Percentiles rank a stretch among this genome's conserved stretches.
Evolutionary conservation across 2,797 vertebrate genomes (phyloP).

Genomic region (Liparis tanakae): DNA sequence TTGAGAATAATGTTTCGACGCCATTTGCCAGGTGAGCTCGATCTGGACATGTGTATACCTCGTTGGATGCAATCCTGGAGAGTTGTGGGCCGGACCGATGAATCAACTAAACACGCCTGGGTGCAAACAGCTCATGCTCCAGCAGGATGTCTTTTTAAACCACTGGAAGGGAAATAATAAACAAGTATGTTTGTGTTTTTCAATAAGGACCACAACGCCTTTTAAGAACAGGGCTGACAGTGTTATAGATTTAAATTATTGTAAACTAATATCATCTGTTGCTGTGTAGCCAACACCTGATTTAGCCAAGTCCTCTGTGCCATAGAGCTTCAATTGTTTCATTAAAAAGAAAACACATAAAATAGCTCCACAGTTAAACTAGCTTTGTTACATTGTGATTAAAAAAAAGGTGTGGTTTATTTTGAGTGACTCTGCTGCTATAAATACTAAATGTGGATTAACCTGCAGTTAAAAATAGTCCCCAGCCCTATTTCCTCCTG

Average conservation of each 20-base stretch:
- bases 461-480: slow-evolving; percentile 3
- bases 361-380: neutral
- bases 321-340: neutral
- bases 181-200: neutral
- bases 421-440: neutral
- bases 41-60: slow-evolving; percentile 33
- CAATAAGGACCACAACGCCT: neutral
- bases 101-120: slow-evolving; percentile 16
- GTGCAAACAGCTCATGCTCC: slow-evolving; percentile 33
- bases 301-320: neutral
- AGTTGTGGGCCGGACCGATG: slow-evolving; percentile 32
- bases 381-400: neutral
- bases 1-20: slow-evolving; percentile 9
- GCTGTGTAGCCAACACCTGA: neutral
- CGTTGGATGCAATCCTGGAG: slow-evolving; percentile 46
- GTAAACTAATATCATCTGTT: neutral
- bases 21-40: slow-evolving; percentile 17
- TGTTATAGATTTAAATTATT: neutral
- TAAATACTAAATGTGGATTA: slow-evolving; percentile 1
- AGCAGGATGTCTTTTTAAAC: slow-evolving; percentile 66
- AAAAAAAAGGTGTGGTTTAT: slow-evolving; percentile 3
- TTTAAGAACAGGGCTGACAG: neutral
- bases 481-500: neutral
- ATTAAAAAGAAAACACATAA: neutral
- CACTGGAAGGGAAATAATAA: slow-evolving; percentile 67